Conservation (phyloP, 2,888 invertebrate genomes). For the Leptarthrus brevirostris region DNA sequence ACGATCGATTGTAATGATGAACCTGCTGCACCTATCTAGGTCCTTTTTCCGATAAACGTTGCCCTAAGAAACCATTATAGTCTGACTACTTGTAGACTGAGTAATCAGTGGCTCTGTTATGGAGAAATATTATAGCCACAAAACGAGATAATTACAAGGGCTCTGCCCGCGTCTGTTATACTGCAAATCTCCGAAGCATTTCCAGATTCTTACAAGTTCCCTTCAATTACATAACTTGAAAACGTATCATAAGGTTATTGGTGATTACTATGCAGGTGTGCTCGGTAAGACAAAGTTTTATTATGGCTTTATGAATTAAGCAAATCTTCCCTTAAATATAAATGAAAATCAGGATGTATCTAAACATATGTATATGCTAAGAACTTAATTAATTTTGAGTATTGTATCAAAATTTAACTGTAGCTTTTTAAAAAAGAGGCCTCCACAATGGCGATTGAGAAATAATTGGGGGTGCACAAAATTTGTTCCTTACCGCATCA, state of each 20-base stretch:
- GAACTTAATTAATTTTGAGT: too few relatives aligned
- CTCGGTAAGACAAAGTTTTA: too few relatives aligned
- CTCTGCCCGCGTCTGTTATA: neutral
- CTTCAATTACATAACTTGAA: neutral
- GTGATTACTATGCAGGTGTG: too few relatives aligned
- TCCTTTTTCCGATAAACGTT: conserved; percentile 32
- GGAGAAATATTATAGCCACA: conserved; percentile 9
- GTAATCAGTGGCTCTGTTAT: conserved; percentile 6
- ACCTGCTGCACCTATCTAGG: conserved; percentile 22
- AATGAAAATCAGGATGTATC: too few relatives aligned
- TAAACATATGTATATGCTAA: too few relatives aligned
- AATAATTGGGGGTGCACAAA: too few relatives aligned
- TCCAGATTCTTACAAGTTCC: neutral
- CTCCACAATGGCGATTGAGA: too few relatives aligned
- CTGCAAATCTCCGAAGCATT: conserved; percentile 21
- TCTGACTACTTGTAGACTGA: conserved; percentile 11
- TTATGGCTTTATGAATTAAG: too few relatives aligned
- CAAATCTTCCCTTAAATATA: too few relatives aligned
- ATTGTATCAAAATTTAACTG: too few relatives aligned
- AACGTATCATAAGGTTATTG: neutral
- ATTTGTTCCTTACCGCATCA: too few relatives aligned
- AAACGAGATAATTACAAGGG: conserved; percentile 35
- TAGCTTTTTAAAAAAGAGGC: too few relatives aligned
- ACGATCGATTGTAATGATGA: conserved; percentile 25
- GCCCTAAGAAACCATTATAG: conserved; percentile 12